These are phyloP conservation scores for Xestia c-nigrum DNA, from an alignment of 2,888 invertebrate species.

Conservation along the genomic window DNA sequence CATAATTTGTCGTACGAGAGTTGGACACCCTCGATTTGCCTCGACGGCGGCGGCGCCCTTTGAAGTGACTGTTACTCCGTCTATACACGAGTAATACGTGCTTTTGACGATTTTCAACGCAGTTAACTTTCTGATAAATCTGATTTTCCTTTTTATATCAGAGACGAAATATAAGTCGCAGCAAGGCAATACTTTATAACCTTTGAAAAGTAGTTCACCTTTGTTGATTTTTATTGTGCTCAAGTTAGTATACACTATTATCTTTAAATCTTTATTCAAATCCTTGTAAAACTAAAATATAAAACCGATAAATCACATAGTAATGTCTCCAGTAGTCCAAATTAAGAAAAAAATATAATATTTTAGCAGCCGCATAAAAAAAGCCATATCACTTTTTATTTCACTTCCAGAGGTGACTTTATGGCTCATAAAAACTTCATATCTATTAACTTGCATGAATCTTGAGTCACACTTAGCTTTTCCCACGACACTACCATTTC, in stretches of 20 bases:
- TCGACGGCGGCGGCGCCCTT: conserved; percentile 58
- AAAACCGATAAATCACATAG: conserved; percentile 12
- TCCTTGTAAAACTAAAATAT: neutral
- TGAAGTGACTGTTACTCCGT: conserved; percentile 68
- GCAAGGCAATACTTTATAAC: neutral
- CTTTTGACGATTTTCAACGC: conserved; percentile 35
- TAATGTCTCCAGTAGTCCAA: conserved; percentile 40
- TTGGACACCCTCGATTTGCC: conserved; percentile 73
- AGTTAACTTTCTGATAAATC: conserved; percentile 6
- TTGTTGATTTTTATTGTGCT: neutral
- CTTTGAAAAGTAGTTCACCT: neutral
- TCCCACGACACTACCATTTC: conserved; percentile 66
- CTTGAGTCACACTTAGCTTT: conserved; percentile 73
- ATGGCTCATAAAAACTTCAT: conserved; percentile 82
- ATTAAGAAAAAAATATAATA: conserved; percentile 66
- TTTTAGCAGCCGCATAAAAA: conserved; percentile 75
- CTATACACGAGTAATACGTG: conserved; percentile 30
- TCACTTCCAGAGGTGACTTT: conserved; percentile 80
- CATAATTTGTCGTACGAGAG: conserved; percentile 85
- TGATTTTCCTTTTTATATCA: neutral
- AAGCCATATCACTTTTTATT: conserved; percentile 79
- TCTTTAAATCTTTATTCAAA: neutral
- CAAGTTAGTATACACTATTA: neutral
- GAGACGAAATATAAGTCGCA: neutral
- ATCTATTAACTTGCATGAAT: conserved; percentile 82